Base-by-base conservation (phyloP, 2,797 vertebrate genomes). In the Macropus fuliginosus region DNA sequence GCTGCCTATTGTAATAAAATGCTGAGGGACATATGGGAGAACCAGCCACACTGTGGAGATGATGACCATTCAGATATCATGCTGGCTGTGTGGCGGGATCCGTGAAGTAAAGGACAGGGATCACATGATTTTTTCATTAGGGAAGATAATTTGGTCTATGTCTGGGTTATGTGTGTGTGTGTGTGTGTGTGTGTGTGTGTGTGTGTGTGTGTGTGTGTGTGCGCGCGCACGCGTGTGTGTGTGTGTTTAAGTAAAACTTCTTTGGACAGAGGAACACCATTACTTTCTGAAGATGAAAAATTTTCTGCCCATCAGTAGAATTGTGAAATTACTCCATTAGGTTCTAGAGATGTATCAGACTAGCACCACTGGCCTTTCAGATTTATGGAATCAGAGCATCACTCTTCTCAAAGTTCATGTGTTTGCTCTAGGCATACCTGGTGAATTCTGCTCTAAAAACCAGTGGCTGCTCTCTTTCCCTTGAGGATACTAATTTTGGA, bases 221-320 rank as follows among this genome's bases (percentile, higher is more conserved):
- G n/a, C n/a, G n/a, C n/a, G n/a, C n/a, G n/a, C n/a, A n/a, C n/a
- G n/a, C n/a, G n/a, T 40, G 14, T 40, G 59, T 62, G 10, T 62
- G 3, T 62, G 4, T 66, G n/a, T 46, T 3, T 81, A 27, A 81
- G 18, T 87, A 87, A 46, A 87, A 87, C 40, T 87, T 46, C 55
- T 94, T 59, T 40, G 91, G 21, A 55, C 34, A 56, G 59, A 81
- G 40, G 21, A 54, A 29, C 31, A 21, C 55, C 14, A 28, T 54
- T 93, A 55, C 93, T 55, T 95, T 96, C 91, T 90, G 54, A 31
- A 62, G 8, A 56, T 62, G 56, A 92, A 54, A 96, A 62, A 40
- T n/a, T 62, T 74, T 93, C 62, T 97, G 91, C 18, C 92, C 54
- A 66, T 92, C 31, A 50, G 4, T 28, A 27, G 40, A 87, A 91